Evolutionary conservation across 2,797 vertebrate species (phyloP), one percentile per base, ranked within the genome.

Genomic region (Chrysocyon brachyurus): DNA sequence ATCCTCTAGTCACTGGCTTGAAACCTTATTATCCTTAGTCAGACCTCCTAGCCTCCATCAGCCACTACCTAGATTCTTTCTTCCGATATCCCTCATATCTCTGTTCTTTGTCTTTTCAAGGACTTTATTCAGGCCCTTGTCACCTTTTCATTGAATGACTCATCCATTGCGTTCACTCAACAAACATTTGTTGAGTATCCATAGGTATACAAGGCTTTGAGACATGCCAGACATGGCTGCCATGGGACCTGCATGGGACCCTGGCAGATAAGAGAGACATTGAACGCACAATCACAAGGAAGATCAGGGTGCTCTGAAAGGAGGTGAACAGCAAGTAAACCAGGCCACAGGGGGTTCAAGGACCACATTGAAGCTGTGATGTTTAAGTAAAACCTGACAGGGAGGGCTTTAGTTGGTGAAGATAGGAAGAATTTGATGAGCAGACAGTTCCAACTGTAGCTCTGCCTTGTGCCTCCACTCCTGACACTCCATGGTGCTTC

Each of bases 381-480:
- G 26, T 11, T 66, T 73, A n/a, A 24, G 33, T 36, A 46, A 79
- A 54, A 64, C 6, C 24, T 54, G 19, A 33, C 59, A 88, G 22
- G 21, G 33, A 93, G 14, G 52, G 6, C 14, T n/a, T 6, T 28
- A 17, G 31, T 16, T 33, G 28, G 36, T 24, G 56, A 59, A 63
- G 21, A 4, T 21, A 11, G 16, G 22, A 59, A 24, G 22, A 24
- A 46, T 12, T 1, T 64, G 9, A n/a, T 4, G 40, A 31, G 36
- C 6, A 68, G 16, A 68, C 66, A 68, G 66, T 73, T 73, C 36
- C 72, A 46, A 26, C 36, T 73, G 40, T 5, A 12, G 17, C 54
- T 46, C 10, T 0, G 36, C 8, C 16, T 1, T 2, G n/a, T 19
- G 5, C 6, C 26, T 40, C 16, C 0, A 17, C 28, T 5, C 21